A percentile compares a stretch with the other conserved stretches of the same genome.
These are phyloP conservation scores for Micropterix aruncella DNA, from an alignment of 2,888 invertebrate species.

Conservation along the genomic window DNA sequence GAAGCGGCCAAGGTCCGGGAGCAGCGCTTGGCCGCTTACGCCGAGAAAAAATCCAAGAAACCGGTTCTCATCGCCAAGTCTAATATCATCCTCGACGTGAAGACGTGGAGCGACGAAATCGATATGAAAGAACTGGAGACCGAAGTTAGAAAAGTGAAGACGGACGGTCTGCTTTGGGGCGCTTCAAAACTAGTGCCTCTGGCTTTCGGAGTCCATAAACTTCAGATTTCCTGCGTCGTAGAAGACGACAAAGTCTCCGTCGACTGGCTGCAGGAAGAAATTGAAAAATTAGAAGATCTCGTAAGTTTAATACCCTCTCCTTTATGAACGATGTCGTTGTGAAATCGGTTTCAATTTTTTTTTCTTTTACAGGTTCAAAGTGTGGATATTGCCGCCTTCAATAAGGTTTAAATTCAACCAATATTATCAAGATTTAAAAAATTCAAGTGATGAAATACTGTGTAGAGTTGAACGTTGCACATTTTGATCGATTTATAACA, in stretches of 20 bases:
- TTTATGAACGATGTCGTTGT: slow-evolving; percentile 2
- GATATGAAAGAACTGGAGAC: slow-evolving; percentile 79
- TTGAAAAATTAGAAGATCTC: slow-evolving; percentile 70
- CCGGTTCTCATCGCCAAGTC: slow-evolving; percentile 87
- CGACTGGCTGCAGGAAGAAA: slow-evolving; percentile 76
- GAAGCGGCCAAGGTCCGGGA: slow-evolving; percentile 66
- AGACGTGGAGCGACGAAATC: slow-evolving; percentile 90
- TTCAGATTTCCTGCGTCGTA: slow-evolving; percentile 84
- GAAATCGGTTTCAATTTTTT: slow-evolving; percentile 4
- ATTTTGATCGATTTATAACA: too few relatives aligned
- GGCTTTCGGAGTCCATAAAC: slow-evolving; percentile 84
- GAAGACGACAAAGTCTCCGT: slow-evolving; percentile 93
- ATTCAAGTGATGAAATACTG: too few relatives aligned
- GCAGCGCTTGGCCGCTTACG: slow-evolving; percentile 77
- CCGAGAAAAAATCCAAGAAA: slow-evolving; percentile 86
- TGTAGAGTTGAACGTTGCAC: too few relatives aligned
- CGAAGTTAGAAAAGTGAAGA: slow-evolving; percentile 58
- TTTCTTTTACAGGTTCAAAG: slow-evolving; percentile 57
- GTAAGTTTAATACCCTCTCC: slow-evolving; percentile 30
- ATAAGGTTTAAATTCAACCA: slow-evolving; percentile 81
- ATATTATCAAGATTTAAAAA: too few relatives aligned
- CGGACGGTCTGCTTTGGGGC: slow-evolving; percentile 90
- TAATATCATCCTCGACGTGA: slow-evolving; percentile 85
- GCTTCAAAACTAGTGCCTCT: slow-evolving; percentile 82
- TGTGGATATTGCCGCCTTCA: slow-evolving; percentile 91